A percentile compares a stretch with the other conserved stretches of the same genome.
These are phyloP conservation scores for Noctilio leporinus DNA, from an alignment of 2,113 vertebrate genomes.

Conservation along the genomic window DNA sequence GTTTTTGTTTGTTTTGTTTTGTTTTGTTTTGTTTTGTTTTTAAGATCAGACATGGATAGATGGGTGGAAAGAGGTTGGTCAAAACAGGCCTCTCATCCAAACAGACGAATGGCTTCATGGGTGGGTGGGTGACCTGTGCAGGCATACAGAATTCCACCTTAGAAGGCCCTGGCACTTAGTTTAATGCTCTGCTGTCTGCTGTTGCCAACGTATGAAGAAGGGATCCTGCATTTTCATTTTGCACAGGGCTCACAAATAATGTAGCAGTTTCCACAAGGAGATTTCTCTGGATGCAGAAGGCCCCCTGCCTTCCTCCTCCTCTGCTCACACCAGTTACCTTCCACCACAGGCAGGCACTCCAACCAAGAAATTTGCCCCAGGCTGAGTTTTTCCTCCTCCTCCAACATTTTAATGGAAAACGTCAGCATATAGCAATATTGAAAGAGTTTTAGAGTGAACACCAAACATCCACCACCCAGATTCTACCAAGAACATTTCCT, in stretches of 20 bases:
- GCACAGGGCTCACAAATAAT: accelerated
- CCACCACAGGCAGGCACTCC: neutral
- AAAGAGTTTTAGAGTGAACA: neutral
- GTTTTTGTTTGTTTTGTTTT: neutral
- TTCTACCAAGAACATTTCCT: neutral
- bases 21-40: neutral
- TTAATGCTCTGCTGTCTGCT: neutral
- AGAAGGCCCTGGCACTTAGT: neutral
- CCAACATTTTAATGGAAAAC: neutral
- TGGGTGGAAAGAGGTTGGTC: neutral
- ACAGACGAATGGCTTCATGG: neutral
- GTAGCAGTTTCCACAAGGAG: neutral
- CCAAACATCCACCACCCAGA: accelerated
- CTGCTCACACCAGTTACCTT: neutral
- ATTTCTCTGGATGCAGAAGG: neutral
- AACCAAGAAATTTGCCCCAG: neutral
- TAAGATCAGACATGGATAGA: neutral
- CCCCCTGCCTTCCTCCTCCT: neutral
- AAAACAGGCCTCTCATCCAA: neutral
- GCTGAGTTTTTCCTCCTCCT: accelerated
- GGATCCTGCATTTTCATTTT: neutral
- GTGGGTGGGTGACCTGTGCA: too few relatives aligned
- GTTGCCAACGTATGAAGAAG: neutral
- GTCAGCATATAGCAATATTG: neutral
- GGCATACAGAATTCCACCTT: accelerated